Percentiles rank a stretch among this genome's conserved stretches.
These are phyloP conservation scores for Aphodius granarius DNA, from an alignment of 2,888 invertebrate species.

Conservation along the genomic window DNA sequence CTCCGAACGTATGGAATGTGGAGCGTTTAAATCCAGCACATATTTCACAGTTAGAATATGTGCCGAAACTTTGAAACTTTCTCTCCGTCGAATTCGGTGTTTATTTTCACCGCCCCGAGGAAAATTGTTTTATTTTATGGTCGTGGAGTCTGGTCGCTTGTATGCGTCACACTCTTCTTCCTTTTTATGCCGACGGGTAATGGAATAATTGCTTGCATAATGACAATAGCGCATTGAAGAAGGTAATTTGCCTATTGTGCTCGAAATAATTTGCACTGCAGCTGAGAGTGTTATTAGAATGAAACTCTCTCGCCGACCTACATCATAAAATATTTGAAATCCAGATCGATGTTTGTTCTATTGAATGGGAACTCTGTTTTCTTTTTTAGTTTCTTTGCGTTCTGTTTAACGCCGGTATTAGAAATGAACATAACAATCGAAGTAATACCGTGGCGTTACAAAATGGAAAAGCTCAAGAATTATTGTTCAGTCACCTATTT, in stretches of 20 bases:
- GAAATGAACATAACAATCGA: background rate
- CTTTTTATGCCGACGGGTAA: background rate
- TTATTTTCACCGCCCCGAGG: slow-evolving; percentile 7
- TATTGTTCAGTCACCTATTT: too few species aligned
- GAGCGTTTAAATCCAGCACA: background rate
- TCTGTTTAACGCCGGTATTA: background rate
- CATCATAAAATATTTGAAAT: background rate
- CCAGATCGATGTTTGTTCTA: background rate
- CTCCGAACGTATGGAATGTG: background rate
- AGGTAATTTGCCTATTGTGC: slow-evolving; percentile 11
- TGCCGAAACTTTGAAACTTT: background rate
- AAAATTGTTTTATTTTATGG: background rate
- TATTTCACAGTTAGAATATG: background rate
- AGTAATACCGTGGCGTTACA: background rate
- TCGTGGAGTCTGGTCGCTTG: background rate
- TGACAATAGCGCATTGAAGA: background rate
- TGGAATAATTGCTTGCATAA: slow-evolving; percentile 7
- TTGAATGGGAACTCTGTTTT: background rate
- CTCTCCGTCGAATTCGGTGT: background rate
- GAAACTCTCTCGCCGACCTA: slow-evolving; percentile 1
- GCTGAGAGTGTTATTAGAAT: background rate
- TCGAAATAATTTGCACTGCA: slow-evolving; percentile 3
- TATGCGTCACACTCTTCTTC: background rate
- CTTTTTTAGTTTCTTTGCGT: background rate
- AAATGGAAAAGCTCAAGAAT: background rate